Evolutionary conservation across 2,113 vertebrate genomes (phyloP), one percentile per base, ranked within the genome.

Genomic region (Illadopsis cleaveri): DNA sequence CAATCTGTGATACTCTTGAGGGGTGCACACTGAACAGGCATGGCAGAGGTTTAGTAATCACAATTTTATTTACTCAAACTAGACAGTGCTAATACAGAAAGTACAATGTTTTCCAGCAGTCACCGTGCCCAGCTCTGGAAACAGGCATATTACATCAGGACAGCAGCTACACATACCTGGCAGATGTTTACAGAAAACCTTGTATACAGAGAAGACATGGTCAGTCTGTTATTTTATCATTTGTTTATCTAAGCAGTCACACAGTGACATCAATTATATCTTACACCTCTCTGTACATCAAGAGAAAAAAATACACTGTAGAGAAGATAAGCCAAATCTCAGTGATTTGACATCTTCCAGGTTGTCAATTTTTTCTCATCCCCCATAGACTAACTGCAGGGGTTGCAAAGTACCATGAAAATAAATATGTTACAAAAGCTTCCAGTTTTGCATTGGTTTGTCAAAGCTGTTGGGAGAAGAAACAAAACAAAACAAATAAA

Each of bases 41-140:
- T 1, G 2, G 13, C 33, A 50, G 13, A 71, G 7, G 21, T 61
- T 58, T 82, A 24, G 48, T 40, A 71, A 82, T 18, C 17, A 3
- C 28, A 13, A 24, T 72, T 94, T 93, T 89, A 89, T 96, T 94
- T 71, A 72, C 37, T 48, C 21, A 64, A 42, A 89, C 30, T 8
- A 53, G 60, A 54, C 68, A 38, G 13, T 22, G 33, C 48, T 20
- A 64, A 51, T 38, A 56, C 22, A 61, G 40, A 16, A 81, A 75
- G 81, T 35, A 84, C 35, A 3, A 2, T 28, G 47, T 78, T 83
- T 70, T 70, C 70, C 42, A 68, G 50, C 35, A 54, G 54, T 25
- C 60, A 37, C 38, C 0, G 0, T 53, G 33, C 44, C 60, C 21
- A 27, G 0, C 23, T 48, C 56, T 56, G 33, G 38, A 53, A 93